Conservation (phyloP, 2,888 invertebrate genomes). For the Bibio marci region DNA sequence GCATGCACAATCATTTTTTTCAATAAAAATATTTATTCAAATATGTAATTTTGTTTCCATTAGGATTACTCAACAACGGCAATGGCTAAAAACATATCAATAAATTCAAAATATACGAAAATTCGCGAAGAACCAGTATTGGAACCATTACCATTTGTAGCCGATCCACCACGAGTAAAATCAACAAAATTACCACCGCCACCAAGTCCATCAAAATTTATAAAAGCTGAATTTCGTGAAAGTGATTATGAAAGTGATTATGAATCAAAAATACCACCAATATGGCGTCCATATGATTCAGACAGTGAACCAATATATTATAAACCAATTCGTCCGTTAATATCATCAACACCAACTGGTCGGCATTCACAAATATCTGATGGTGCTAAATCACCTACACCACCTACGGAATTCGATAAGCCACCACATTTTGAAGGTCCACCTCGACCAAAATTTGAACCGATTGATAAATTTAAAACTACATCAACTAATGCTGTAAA, state of each 20-base stretch:
- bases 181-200: slow-evolving; percentile 31
- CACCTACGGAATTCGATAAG: slow-evolving; percentile 39
- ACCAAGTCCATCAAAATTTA: slow-evolving; percentile 46
- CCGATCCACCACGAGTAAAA: slow-evolving; percentile 16
- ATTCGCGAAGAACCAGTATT: slow-evolving; percentile 20
- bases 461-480: slow-evolving; percentile 31
- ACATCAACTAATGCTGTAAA: slow-evolving; percentile 13
- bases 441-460: slow-evolving; percentile 38
- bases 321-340: slow-evolving; percentile 38
- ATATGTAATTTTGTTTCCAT: no score
- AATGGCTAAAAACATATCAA: slow-evolving; percentile 31
- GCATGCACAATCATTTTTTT: no score
- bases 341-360: slow-evolving; percentile 32
- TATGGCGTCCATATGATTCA: slow-evolving; percentile 38
- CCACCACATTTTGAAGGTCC: slow-evolving; percentile 29
- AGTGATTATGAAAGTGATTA: slow-evolving; percentile 59
- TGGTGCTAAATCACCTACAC: slow-evolving; percentile 33
- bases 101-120: slow-evolving; percentile 23
- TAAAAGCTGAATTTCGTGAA: slow-evolving; percentile 44
- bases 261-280: slow-evolving; percentile 41
- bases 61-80: slow-evolving; percentile 37
- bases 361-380: slow-evolving; percentile 27
- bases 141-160: slow-evolving; percentile 22
- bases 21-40: no score
- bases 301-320: slow-evolving; percentile 36